Percentiles rank a stretch among this genome's conserved stretches.
These are phyloP conservation scores for Rugalucina vietnamica DNA, from an alignment of 2,888 invertebrate genomes.

Conservation along the genomic window DNA sequence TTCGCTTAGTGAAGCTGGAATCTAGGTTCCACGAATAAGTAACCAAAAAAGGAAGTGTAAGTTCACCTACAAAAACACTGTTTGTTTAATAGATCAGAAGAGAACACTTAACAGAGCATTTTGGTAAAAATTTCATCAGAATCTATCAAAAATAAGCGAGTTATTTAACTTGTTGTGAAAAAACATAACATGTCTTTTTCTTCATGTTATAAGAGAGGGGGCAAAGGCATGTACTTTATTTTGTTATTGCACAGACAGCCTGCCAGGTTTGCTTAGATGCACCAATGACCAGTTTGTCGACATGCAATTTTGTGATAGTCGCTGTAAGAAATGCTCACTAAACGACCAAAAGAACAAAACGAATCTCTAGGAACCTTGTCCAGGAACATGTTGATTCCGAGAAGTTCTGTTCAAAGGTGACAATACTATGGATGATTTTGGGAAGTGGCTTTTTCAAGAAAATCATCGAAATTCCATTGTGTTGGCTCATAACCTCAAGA, in stretches of 20 bases:
- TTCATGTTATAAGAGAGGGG: too few relatives aligned
- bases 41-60: too few relatives aligned
- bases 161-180: too few relatives aligned
- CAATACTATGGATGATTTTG: not conserved
- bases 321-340: not conserved
- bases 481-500: conserved; percentile 21
- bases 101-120: too few relatives aligned
- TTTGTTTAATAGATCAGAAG: too few relatives aligned
- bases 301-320: not conserved
- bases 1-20: not conserved
- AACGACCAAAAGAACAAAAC: not conserved
- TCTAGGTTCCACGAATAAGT: not conserved
- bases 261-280: not conserved
- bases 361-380: not conserved
- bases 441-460: not conserved
- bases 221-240: not conserved
- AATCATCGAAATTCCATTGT: not conserved
- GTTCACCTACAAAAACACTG: too few relatives aligned
- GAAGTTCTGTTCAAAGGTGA: not conserved
- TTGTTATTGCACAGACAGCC: not conserved
- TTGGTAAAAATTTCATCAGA: too few relatives aligned
- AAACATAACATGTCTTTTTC: too few relatives aligned
- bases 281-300: not conserved
- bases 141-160: too few relatives aligned
- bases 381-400: not conserved